These are phyloP conservation scores for Brevimyrus niger DNA, from an alignment of 2,113 vertebrate species.

Conservation along the genomic window DNA sequence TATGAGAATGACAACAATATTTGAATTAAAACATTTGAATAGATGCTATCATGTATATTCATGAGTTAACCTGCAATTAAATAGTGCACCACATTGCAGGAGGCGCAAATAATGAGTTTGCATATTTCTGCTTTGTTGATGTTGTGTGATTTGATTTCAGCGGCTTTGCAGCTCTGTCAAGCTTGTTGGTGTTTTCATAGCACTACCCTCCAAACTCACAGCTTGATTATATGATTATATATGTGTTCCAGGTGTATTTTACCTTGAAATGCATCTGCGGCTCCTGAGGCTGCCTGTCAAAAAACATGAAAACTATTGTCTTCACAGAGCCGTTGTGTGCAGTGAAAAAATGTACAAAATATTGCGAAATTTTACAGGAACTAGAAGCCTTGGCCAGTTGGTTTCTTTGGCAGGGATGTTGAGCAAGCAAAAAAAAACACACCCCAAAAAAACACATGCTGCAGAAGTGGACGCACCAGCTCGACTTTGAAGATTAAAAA, in stretches of 20 bases:
- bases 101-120: background rate
- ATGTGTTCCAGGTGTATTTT: background rate
- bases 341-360: background rate
- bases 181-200: background rate
- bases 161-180: background rate
- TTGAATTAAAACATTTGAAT: background rate
- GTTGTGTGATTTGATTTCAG: background rate
- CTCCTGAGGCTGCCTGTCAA: background rate
- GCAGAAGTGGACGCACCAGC: background rate
- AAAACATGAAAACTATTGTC: background rate
- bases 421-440: background rate
- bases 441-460: background rate
- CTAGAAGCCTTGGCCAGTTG: background rate
- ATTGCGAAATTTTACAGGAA: background rate
- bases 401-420: background rate
- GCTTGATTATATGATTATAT: background rate
- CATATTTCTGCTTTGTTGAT: constrained; percentile 6
- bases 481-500: constrained; percentile 22
- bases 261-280: background rate
- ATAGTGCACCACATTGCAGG: background rate
- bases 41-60: background rate
- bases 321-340: background rate
- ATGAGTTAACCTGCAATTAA: constrained; percentile 7
- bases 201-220: background rate
- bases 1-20: constrained; percentile 1